Conservation (phyloP, 1,140 invertebrate genomes). For the Wiebesia pumilae region DNA sequence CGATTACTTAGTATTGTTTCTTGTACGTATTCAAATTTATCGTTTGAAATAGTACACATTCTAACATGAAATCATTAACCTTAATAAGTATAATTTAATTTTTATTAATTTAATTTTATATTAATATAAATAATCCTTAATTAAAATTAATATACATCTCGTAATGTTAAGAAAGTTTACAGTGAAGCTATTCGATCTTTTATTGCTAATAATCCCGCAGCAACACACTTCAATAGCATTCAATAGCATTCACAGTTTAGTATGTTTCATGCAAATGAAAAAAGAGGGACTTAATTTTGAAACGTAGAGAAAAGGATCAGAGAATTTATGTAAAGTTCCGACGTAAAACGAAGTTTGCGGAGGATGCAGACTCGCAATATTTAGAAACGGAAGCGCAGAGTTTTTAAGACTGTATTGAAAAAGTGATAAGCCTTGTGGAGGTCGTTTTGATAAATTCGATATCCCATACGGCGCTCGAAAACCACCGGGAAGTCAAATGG, state of each 20-base stretch:
- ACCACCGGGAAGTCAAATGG: neutral
- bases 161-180: conserved; percentile 22
- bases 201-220: neutral
- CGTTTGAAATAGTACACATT: neutral
- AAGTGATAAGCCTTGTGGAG: neutral
- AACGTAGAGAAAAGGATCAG: neutral
- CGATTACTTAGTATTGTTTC: too few relatives aligned
- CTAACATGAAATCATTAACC: neutral
- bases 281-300: neutral
- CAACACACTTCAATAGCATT: neutral
- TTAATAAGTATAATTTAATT: neutral
- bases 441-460: neutral
- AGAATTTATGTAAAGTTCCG: neutral
- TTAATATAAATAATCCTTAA: too few relatives aligned
- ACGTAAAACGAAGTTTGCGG: neutral
- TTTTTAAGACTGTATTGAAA: neutral
- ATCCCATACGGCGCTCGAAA: neutral
- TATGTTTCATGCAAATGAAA: neutral
- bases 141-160: neutral
- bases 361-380: neutral
- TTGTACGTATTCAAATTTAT: neutral
- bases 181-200: conserved; percentile 3
- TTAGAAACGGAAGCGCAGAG: neutral
- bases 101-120: too few relatives aligned
- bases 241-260: neutral